phyloP scores from a whole-genome alignment of 2,888 invertebrate species.

The Limenitis camilla region DNA sequence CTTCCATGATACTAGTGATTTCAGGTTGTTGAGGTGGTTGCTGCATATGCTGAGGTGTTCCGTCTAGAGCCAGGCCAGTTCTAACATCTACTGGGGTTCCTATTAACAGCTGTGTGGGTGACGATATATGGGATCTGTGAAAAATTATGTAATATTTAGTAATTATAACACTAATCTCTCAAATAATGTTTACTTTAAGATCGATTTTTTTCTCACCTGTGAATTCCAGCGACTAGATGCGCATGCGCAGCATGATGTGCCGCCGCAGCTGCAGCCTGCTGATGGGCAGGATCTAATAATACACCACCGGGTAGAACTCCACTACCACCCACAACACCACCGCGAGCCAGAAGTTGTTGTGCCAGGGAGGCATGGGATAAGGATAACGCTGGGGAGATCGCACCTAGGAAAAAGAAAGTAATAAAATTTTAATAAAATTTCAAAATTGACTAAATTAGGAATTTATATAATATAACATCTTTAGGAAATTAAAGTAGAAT shows the following conservation, averaged over 20 bases:
- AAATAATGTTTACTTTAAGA: background rate
- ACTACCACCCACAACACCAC: conserved; percentile 63
- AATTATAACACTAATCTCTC: background rate
- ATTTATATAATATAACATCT: too few species aligned
- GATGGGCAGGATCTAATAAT: conserved; percentile 63
- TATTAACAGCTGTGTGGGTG: conserved; percentile 66
- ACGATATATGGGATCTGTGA: conserved; percentile 66
- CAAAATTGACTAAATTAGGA: too few species aligned
- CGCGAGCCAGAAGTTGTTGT: conserved; percentile 59
- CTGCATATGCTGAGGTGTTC: conserved; percentile 59
- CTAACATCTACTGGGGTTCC: conserved; percentile 62
- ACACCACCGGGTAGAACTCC: conserved; percentile 62
- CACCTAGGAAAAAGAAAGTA: conserved; percentile 56
- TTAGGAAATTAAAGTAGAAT: too few species aligned
- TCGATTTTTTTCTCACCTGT: conserved; percentile 49
- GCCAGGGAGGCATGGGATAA: conserved; percentile 72
- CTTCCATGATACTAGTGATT: conserved; percentile 69
- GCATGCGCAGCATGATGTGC: conserved; percentile 75
- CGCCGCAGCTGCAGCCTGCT: conserved; percentile 66
- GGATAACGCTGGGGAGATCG: conserved; percentile 90
- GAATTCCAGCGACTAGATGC: conserved; percentile 81
- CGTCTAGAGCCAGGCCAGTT: conserved; percentile 54
- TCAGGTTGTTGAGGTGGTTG: conserved; percentile 61
- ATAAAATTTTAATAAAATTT: background rate
- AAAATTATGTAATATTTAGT: background rate